Evolutionary conservation across 53 echinoderm and acorn worm species (phyloP), one percentile per base, ranked within the genome.

Genomic region (Actinopyga echinites): DNA sequence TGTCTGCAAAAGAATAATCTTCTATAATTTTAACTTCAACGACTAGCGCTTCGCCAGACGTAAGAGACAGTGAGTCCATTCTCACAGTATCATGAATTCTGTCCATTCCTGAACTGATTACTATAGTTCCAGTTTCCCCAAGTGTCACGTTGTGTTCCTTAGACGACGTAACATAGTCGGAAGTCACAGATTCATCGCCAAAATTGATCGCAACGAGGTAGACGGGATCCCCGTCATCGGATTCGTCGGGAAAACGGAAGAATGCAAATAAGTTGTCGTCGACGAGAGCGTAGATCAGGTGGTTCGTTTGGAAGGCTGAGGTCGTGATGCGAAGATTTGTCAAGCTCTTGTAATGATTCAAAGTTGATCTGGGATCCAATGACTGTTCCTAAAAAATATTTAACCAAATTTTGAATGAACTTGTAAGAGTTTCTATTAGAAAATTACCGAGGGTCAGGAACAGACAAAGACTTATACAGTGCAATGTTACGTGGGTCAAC

Each of bases 171-270:
- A 67, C 74, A 35, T 81, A 91, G 67, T 91, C 89, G 10, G 83
- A 54, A 55, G 83, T 81, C 35, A 80, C 80, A 6, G 83, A 11
- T 24, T 82, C 80, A 30, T 86, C 83, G 24, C 93, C 91, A 32
- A 93, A 87, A 79, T 95, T 91, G 45, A 95, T 87, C 28, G 87
- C 93, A 9, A 93, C 87, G 17, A 95, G 89, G 65, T 87, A 95
- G 10, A 88, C 88, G 28, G 82, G 10, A 60, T 79, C 24, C 23
- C 34, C 36, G 9, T 78, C 69, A 53, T 88, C 84, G 12, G 83
- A 75, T 29, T 56, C 53, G 28, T 85, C 85, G 22, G 93, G 91
- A 21, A 83, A 84, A 44, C 91, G 91, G 19, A 93, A 75, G 77
- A 95, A 91, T 15, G 93, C 87, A 74, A 93, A 87, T 20, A 88